phyloP scores from a whole-genome alignment of 2,797 vertebrate species.

The Mus caroli region DNA sequence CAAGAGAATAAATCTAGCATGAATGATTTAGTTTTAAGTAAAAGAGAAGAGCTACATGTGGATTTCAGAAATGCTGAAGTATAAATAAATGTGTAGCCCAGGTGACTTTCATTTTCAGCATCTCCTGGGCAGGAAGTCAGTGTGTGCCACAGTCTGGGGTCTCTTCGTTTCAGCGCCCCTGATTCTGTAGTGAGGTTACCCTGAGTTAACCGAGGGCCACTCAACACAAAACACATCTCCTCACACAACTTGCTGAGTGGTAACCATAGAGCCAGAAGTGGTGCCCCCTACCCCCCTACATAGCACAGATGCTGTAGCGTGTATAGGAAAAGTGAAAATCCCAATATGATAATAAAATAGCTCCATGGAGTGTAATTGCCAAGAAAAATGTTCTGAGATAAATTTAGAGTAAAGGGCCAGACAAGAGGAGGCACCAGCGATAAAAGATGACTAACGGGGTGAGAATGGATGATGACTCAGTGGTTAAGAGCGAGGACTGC shows the following conservation, averaged over 20 bases:
- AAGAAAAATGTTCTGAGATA: slow-evolving; percentile 12
- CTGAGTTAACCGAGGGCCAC: not conserved
- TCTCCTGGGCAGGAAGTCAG: not conserved
- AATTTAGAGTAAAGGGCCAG: not conserved
- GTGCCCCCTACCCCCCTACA: not conserved
- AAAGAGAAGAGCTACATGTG: not conserved
- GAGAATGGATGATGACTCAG: no score
- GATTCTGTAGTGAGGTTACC: not conserved
- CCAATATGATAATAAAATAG: not conserved
- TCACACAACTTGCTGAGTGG: not conserved
- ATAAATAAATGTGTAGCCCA: not conserved
- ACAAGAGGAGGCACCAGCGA: not conserved
- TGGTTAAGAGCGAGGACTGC: not conserved
- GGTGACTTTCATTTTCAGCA: not conserved
- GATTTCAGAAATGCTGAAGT: not conserved
- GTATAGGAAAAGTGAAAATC: not conserved
- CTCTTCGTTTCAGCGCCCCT: not conserved
- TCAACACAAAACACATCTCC: not conserved
- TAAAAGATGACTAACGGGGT: not conserved
- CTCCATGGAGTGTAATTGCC: not conserved
- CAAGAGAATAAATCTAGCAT: not conserved
- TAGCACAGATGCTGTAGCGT: not conserved
- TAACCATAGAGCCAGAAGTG: not conserved
- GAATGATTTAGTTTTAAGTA: not conserved
- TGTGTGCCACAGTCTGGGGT: not conserved